phyloP scores from a whole-genome alignment of 2,113 vertebrate species.

The Xiphorhynchus elegans region DNA sequence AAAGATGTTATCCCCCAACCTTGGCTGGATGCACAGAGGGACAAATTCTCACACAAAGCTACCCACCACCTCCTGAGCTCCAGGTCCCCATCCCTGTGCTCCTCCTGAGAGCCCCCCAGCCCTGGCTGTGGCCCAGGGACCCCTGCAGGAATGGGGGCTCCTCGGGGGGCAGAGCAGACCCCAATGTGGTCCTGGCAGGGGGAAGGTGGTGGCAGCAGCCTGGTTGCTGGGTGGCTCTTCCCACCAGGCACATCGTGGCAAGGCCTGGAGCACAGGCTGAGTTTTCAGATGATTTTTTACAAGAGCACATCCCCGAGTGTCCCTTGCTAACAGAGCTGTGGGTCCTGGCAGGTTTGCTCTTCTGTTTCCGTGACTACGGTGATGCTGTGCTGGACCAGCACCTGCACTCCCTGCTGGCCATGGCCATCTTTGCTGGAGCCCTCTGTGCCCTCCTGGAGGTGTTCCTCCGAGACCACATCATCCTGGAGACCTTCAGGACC shows the following conservation, averaged over 20 bases:
- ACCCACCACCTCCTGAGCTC: neutral
- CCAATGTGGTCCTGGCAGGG: rapidly evolving
- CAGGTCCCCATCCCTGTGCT: neutral
- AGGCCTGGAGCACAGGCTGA: neutral
- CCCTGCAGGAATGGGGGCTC: neutral
- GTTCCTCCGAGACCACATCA: slow-evolving; percentile 80
- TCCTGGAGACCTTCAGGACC: slow-evolving; percentile 84
- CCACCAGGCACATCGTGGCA: neutral
- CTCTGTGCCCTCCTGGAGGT: slow-evolving; percentile 80
- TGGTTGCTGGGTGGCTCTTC: neutral
- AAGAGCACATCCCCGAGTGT: neutral
- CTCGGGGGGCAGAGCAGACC: neutral
- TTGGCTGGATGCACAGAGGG: neutral
- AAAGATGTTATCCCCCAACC: neutral
- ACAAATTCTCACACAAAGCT: neutral
- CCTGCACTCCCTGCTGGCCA: slow-evolving; percentile 85
- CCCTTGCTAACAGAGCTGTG: neutral
- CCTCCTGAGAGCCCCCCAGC: neutral
- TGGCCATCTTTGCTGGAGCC: slow-evolving; percentile 78
- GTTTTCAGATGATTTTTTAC: neutral
- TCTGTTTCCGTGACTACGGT: slow-evolving; percentile 82
- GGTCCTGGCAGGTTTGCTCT: slow-evolving; percentile 82
- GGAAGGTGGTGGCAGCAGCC: neutral
- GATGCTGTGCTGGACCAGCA: slow-evolving; percentile 82
- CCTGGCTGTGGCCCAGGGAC: neutral